phyloP scores from a whole-genome alignment of 2,888 invertebrate species.

The Diogma glabrata region DNA sequence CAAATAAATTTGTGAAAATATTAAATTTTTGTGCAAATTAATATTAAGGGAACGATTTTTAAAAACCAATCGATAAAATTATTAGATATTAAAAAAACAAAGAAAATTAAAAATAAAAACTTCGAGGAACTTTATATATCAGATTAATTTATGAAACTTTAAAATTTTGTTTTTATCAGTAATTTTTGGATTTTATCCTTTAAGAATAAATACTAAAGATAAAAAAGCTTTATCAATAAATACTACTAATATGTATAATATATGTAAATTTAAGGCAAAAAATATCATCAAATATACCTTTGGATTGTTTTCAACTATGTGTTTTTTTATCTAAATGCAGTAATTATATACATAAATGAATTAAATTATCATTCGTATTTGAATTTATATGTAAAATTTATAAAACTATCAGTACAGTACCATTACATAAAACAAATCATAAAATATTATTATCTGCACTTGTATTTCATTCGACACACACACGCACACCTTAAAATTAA shows the following conservation, averaged over 20 bases:
- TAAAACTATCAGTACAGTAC: conserved; percentile 5
- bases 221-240: conserved; percentile 14
- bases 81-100: conserved; percentile 1
- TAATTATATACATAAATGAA: conserved; percentile 2
- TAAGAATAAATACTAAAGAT: conserved; percentile 11
- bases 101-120: conserved; percentile 6
- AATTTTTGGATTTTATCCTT: conserved; percentile 9
- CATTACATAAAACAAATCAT: conserved; percentile 2
- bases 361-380: conserved; percentile 4
- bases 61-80: background rate
- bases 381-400: conserved; percentile 6
- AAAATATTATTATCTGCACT: conserved; percentile 9
- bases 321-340: conserved; percentile 8
- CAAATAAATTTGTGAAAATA: conserved; percentile 4
- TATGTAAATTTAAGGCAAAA: conserved; percentile 23
- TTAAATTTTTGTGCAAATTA: conserved; percentile 7
- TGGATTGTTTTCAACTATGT: conserved; percentile 20
- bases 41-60: background rate
- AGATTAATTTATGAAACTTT: conserved; percentile 1
- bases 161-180: conserved; percentile 4
- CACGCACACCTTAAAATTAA: conserved; percentile 1
- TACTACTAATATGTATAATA: conserved; percentile 13
- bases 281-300: conserved; percentile 24
- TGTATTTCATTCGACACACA: conserved; percentile 7
- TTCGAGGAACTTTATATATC: conserved; percentile 9